Conservation (phyloP, 2,113 vertebrate species). For the Clarias gariepinus region DNA sequence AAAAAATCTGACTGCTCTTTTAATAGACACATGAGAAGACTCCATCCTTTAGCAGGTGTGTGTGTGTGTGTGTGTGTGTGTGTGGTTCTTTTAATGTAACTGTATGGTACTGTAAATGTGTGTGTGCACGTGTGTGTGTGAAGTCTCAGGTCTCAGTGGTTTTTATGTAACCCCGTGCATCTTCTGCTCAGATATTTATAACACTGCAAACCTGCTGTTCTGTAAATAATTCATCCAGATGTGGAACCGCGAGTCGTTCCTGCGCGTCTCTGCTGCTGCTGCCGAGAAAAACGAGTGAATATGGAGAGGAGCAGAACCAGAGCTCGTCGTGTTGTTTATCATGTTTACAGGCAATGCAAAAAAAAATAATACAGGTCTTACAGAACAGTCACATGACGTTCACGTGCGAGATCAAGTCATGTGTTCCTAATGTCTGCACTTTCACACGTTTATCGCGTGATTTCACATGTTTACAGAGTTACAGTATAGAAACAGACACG, state of each 20-base stretch:
- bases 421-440: not conserved
- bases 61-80: not conserved
- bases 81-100: not conserved
- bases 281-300: not conserved
- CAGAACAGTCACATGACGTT: not conserved
- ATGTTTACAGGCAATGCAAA: not conserved
- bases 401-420: not conserved
- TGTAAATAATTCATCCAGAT: slow-evolving; percentile 57
- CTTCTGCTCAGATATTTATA: slow-evolving; percentile 56
- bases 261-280: slow-evolving; percentile 34
- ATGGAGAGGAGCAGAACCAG: not conserved
- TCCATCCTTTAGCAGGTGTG: not conserved
- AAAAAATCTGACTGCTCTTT: no score
- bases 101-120: not conserved
- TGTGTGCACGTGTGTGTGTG: not conserved
- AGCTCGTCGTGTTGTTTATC: not conserved
- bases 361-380: not conserved
- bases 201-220: slow-evolving; percentile 50
- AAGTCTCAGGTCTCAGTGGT: slow-evolving; percentile 22
- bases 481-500: not conserved
- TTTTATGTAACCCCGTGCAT: slow-evolving; percentile 50
- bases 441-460: not conserved
- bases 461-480: not conserved
- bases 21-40: no score
- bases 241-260: slow-evolving; percentile 49